Evolutionary conservation across 2,797 vertebrate genomes (phyloP).

Genomic region (Babyrousa celebensis): DNA sequence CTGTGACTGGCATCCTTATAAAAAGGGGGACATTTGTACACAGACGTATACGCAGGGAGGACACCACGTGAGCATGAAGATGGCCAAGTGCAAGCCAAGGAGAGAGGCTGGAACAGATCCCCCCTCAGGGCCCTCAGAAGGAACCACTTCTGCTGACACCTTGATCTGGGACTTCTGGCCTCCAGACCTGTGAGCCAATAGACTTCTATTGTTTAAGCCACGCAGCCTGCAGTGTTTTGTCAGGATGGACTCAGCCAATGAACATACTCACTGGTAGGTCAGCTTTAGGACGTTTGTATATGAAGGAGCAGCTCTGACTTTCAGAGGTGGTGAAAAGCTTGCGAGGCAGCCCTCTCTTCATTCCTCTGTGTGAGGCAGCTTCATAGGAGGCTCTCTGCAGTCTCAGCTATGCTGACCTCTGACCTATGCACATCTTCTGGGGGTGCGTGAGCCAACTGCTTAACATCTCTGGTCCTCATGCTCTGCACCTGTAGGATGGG

Average conservation of each 20-base stretch:
- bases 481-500: neutral
- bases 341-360: neutral
- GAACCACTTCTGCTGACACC: too few relatives aligned
- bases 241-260: neutral
- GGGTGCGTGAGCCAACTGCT: neutral
- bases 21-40: neutral
- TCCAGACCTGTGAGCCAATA: neutral
- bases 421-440: neutral
- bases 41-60: neutral
- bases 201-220: neutral
- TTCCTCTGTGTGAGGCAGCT: neutral
- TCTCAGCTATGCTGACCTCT: neutral
- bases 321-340: neutral
- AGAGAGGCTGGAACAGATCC: too few relatives aligned
- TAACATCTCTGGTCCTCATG: neutral
- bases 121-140: too few relatives aligned
- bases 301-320: neutral
- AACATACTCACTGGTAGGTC: neutral
- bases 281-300: neutral
- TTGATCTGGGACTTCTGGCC: neutral
- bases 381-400: neutral
- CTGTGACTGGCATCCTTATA: neutral
- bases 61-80: too few relatives aligned
- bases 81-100: too few relatives aligned
- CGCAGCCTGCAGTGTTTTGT: neutral